phyloP scores from a whole-genome alignment of 2,888 invertebrate species.

The Caenorhabditis sp. region DNA sequence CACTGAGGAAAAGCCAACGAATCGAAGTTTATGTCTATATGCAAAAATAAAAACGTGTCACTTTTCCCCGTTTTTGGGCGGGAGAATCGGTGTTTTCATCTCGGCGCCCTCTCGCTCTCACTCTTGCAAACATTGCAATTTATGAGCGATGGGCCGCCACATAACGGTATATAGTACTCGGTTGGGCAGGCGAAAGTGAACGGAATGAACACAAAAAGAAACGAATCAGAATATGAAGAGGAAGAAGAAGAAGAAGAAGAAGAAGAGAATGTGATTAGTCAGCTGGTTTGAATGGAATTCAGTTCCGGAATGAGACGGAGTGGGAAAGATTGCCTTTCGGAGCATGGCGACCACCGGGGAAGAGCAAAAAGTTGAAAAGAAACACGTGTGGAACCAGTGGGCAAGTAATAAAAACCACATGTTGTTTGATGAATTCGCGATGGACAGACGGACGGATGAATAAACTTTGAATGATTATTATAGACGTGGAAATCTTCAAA shows the following conservation, averaged over 20 bases:
- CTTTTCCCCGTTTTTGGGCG: constrained; percentile 2
- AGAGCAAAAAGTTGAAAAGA: no score
- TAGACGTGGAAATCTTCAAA: neutral
- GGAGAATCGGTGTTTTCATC: neutral
- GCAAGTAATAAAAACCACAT: constrained; percentile 48
- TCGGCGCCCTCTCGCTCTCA: constrained; percentile 3
- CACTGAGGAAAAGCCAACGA: neutral
- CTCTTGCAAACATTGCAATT: constrained; percentile 34
- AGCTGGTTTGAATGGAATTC: no score
- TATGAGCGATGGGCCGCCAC: neutral
- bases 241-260: neutral
- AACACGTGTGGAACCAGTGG: no score
- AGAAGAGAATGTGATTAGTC: neutral
- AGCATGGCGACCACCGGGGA: no score
- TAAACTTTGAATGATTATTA: neutral
- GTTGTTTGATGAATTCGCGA: constrained; percentile 12
- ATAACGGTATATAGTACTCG: neutral
- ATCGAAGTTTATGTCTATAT: constrained; percentile 2
- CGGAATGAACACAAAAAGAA: neutral
- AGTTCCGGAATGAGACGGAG: no score
- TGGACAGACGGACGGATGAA: neutral
- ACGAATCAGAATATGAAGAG: constrained; percentile 2
- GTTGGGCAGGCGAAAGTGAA: neutral
- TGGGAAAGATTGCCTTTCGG: no score
- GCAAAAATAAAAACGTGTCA: constrained; percentile 36